Base-by-base conservation (phyloP, 2,888 invertebrate genomes). In the Drosophila falleni region DNA sequence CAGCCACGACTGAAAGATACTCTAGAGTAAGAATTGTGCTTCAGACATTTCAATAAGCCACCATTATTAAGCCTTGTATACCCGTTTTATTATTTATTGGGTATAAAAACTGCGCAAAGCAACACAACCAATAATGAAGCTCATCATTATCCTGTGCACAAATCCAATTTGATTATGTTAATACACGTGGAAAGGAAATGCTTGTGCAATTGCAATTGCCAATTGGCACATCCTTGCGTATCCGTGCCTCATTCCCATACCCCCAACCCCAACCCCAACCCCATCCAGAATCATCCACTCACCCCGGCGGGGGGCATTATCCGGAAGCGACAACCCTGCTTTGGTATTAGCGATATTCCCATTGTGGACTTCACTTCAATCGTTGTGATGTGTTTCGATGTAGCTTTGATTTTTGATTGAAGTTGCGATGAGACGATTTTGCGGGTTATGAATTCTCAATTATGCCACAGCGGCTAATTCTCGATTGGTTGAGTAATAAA, bases 111-210 rank as follows among this genome's bases (percentile, higher is more conserved):
- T 63, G 62, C 72, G 74, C 70, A 70, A 61, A 63, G 74, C 79
- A 70, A 73, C 78, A 46, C 78, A 81, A 82, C 88, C 88, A 89
- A 86, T 89, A 89, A 86, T 88, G 87, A 88, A 87, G 89, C 87
- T 89, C 90, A 89, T 88, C 87, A 88, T 88, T 88, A 88, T 89
- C 87, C 90, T 84, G 90, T 89, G 87, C 87, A 87, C 87, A 88
- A 88, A 88, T 88, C 87, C 87, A 88, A 88, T 88, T 88, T 88
- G 87, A 89, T 88, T 88, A 88, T 88, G 87, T 88, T 88, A 88
- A 88, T 88, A 89, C 81, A 84, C 90, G 87, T 82, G 90, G 82
- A 89, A 88, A 88, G 87, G 88, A 86, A 85, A 87, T 89, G 87
- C 85, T 88, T 89, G 84, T 82, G 87, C 87, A 84, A 85, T 87